Evolutionary conservation across 1,140 invertebrate genomes (phyloP).

Genomic region (Idris sp.): DNA sequence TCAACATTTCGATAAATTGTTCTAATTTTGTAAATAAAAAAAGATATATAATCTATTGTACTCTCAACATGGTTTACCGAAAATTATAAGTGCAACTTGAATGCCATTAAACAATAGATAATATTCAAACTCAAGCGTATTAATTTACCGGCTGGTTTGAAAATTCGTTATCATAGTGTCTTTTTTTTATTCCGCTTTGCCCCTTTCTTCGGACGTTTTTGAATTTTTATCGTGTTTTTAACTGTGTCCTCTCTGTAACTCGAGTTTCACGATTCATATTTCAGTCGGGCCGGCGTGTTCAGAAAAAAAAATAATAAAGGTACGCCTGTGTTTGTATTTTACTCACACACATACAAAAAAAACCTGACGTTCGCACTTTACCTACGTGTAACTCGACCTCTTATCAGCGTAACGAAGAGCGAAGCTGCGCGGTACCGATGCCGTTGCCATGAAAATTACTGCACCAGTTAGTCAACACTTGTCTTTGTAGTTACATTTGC

Average conservation of each 20-base stretch:
- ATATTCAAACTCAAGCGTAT: slow-evolving; percentile 12
- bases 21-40: too few species aligned
- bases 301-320: slow-evolving; percentile 14
- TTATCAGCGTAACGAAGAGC: slow-evolving; percentile 19
- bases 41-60: too few species aligned
- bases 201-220: slow-evolving; percentile 17
- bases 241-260: slow-evolving; percentile 18
- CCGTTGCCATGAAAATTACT: slow-evolving; percentile 14
- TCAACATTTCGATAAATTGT: too few species aligned
- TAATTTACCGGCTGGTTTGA: slow-evolving; percentile 13
- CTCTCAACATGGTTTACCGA: too few species aligned
- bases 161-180: slow-evolving; percentile 36
- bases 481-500: slow-evolving; percentile 27
- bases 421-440: slow-evolving; percentile 21
- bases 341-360: too few species aligned
- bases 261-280: slow-evolving; percentile 41
- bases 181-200: neutral
- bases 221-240: slow-evolving; percentile 42
- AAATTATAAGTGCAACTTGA: too few species aligned
- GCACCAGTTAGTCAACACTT: slow-evolving; percentile 32
- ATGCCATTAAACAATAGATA: slow-evolving; percentile 3
- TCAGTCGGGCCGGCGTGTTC: slow-evolving; percentile 8
- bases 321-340: slow-evolving; percentile 17
- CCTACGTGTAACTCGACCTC: slow-evolving; percentile 30
- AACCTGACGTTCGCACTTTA: slow-evolving; percentile 28